Conservation (phyloP, 2,888 invertebrate species). For the Meta bourneti region DNA sequence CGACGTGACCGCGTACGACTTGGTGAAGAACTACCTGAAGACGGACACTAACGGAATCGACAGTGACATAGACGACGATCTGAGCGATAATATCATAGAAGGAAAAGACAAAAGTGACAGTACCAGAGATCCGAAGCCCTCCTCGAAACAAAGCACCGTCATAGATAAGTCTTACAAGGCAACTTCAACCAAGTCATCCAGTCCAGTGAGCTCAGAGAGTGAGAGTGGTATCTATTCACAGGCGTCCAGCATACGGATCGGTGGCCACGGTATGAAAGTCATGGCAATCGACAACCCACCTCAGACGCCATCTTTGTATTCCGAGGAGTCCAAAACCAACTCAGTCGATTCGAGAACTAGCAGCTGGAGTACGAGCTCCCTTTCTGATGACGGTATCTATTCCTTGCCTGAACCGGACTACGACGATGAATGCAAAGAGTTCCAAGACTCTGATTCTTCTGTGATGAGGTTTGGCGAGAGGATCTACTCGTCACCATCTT, state of each 20-base stretch:
- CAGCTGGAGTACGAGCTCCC: constrained; percentile 70
- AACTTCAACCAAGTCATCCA: constrained; percentile 52
- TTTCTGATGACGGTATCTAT: constrained; percentile 71
- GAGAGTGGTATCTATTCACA: constrained; percentile 75
- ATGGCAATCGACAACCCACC: constrained; percentile 41
- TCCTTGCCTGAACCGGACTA: constrained; percentile 78
- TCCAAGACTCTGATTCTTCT: constrained; percentile 35
- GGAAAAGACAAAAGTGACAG: not conserved
- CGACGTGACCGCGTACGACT: constrained; percentile 77
- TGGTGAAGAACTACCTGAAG: constrained; percentile 73
- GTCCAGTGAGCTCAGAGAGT: constrained; percentile 70
- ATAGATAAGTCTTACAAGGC: constrained; percentile 33
- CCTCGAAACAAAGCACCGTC: not conserved
- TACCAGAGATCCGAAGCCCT: not conserved
- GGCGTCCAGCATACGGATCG: constrained; percentile 74
- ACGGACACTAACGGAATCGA: constrained; percentile 34
- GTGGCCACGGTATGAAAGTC: constrained; percentile 75
- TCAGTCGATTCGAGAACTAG: constrained; percentile 68
- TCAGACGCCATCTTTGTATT: constrained; percentile 65
- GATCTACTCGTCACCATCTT: constrained; percentile 26
- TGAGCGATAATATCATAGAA: constrained; percentile 75
- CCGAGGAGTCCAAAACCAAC: constrained; percentile 69
- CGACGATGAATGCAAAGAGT: constrained; percentile 44
- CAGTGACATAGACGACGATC: constrained; percentile 72
- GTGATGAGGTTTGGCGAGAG: constrained; percentile 61